phyloP scores from a whole-genome alignment of 2,888 invertebrate genomes.

The Rotaria socialis region DNA sequence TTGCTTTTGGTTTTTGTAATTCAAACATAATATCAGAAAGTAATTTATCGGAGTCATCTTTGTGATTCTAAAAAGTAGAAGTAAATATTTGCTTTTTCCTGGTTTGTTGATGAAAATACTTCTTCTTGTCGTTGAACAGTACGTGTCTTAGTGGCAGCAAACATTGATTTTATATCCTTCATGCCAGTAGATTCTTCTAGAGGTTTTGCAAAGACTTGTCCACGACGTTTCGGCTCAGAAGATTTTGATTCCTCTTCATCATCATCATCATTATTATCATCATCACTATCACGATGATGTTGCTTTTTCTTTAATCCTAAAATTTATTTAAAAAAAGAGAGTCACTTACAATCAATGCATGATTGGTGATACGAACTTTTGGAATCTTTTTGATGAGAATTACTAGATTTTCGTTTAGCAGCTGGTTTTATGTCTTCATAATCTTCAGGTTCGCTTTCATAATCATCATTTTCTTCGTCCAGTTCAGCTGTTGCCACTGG shows the following conservation, averaged over 20 bases:
- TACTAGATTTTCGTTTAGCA: not conserved
- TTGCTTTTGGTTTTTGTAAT: slow-evolving; percentile 21
- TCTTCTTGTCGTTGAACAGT: slow-evolving; percentile 35
- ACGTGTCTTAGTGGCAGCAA: slow-evolving; percentile 33
- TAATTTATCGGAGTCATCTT: slow-evolving; percentile 9
- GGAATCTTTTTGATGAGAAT: not conserved
- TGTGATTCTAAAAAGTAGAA: not conserved
- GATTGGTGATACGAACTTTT: not conserved
- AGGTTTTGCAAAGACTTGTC: not conserved
- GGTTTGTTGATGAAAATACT: not conserved
- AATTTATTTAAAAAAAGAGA: not conserved
- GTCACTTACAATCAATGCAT: not conserved
- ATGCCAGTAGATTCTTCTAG: not conserved
- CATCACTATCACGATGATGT: not conserved
- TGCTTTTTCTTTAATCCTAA: slow-evolving; percentile 1
- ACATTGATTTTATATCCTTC: slow-evolving; percentile 42
- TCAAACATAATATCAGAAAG: not conserved
- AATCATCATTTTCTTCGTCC: slow-evolving; percentile 41
- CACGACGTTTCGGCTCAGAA: slow-evolving; percentile 9
- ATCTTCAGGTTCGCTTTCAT: slow-evolving; percentile 37
- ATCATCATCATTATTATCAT: slow-evolving; percentile 26
- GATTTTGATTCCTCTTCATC: slow-evolving; percentile 3
- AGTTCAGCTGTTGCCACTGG: not conserved
- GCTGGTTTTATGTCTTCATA: slow-evolving; percentile 4
- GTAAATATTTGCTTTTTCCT: not conserved